Base-by-base conservation (phyloP, 2,888 invertebrate genomes). In the Thecocarcelia acutangulata region DNA sequence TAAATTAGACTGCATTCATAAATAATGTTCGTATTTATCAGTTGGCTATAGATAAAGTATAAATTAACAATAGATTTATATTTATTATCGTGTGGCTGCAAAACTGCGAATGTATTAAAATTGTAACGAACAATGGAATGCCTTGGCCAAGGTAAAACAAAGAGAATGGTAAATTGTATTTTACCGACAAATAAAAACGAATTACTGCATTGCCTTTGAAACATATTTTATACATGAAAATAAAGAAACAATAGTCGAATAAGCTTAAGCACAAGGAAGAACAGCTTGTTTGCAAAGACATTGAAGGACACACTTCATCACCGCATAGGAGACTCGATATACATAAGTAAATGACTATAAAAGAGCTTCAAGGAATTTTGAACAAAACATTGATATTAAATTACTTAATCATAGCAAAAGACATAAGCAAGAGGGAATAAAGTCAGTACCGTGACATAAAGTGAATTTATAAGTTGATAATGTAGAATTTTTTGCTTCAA, bases 1-100 rank as follows among this genome's bases (percentile, higher is more conserved):
- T 77, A 70, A 72, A 64, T 66, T 63, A 63, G 81, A 64, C 83
- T 82, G 83, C 76, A 73, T 77, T 83, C 84, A 84, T 84, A 84
- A 84, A 84, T 84, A 61, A 76, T 69, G 52, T 82, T 70, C 28
- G 44, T 68, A 73, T 74, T 77, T 83, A 82, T 81, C 83, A 77
- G 79, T 75, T 78, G 78, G 68, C 54, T 54, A 81, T 48, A 79
- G 83, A 83, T 83, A 83, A 68, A 68, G 58, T 66, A 75, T 78
- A 83, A 81, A 80, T 83, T 80, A 72, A 78, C 72, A 78, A 78
- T 72, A 78, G 72, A 78, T 78, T 78, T 59, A 58, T 58, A 78
- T 78, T 78, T 72, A 59, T 78, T 52, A 46, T 17, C 50, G 37
- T 37, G 24, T 69, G 46, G 40, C 37, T 61, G 37, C 24, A 61